Evolutionary conservation across 2,113 vertebrate species (phyloP).

Genomic region (Procavia capensis): DNA sequence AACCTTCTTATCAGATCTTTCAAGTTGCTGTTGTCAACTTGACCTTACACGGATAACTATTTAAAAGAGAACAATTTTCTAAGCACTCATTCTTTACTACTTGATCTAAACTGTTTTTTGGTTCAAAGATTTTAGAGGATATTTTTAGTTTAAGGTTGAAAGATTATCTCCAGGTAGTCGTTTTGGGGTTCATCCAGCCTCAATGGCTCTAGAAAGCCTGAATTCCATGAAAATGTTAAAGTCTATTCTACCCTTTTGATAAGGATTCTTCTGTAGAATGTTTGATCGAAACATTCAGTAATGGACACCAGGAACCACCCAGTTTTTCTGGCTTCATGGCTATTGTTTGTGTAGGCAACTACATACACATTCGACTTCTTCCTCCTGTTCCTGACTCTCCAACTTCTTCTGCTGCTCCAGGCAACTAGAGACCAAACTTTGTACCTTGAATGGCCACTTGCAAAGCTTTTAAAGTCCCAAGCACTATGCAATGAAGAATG

Average conservation of each 20-base stretch:
- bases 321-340: background rate
- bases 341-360: background rate
- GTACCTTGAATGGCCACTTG: background rate
- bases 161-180: no score
- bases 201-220: no score
- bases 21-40: no score
- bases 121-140: no score
- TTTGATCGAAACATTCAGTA: background rate
- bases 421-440: background rate
- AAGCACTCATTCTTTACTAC: no score
- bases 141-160: no score
- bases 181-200: no score
- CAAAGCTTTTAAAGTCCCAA: background rate
- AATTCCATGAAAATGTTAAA: background rate
- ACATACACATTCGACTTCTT: background rate
- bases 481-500: background rate
- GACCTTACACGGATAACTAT: no score
- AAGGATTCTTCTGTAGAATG: background rate
- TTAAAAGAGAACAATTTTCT: no score
- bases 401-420: background rate
- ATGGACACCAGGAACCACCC: background rate
- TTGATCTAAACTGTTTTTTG: no score
- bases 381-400: background rate
- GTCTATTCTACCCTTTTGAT: background rate
- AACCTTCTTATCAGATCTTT: no score